Base-by-base conservation (phyloP, 2,888 invertebrate species). In the Torymus auratus region DNA sequence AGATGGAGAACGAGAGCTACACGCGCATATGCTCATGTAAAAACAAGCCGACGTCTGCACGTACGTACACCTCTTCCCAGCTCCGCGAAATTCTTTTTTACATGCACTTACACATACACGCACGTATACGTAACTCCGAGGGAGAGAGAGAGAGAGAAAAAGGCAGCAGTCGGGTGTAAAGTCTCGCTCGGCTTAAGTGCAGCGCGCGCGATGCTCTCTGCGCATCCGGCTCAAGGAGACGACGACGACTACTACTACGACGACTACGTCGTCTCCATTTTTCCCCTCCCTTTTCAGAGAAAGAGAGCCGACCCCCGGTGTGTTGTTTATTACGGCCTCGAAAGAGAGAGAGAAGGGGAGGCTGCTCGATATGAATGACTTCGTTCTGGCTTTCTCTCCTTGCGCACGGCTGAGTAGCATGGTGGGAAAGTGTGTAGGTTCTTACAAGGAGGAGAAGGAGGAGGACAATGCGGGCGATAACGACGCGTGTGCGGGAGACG, bases 381-480 rank as follows among this genome's bases (percentile, higher is more conserved):
- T 76, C 61, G 28, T 61, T 61, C 28, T 76, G 15, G 15, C 28
- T 0, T 4, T 20, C 73, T 71, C 73, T 11, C 55, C 3, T 12
- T 12, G 52, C 10, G 2, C 52, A 11, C 62, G 60, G 68, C 5
- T 53, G 13, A 53, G 72, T 4, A 17, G 5, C 23, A 14, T 10
- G 15, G 12, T 23, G 12, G 56, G 7, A 11, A 12, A 20, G 41
- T 5, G n/a, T 11, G 15, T 14, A 10, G n/a, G 64, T 41, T 41
- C 41, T 41, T 41, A 41, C 41, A 70, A 20, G 12, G 68, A 56
- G 41, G 11, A 14, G 13, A 28, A 61, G 53, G 41, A 60, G 13
- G 50, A 69, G 17, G 65, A 75, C 80, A 75, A 80, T 75, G 65
- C 41, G 12, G 11, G 14, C n/a, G 71, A 62, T 75, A 75, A 80